phyloP scores from a whole-genome alignment of 2,888 invertebrate species.

The Zootermopsis nevadensis region DNA sequence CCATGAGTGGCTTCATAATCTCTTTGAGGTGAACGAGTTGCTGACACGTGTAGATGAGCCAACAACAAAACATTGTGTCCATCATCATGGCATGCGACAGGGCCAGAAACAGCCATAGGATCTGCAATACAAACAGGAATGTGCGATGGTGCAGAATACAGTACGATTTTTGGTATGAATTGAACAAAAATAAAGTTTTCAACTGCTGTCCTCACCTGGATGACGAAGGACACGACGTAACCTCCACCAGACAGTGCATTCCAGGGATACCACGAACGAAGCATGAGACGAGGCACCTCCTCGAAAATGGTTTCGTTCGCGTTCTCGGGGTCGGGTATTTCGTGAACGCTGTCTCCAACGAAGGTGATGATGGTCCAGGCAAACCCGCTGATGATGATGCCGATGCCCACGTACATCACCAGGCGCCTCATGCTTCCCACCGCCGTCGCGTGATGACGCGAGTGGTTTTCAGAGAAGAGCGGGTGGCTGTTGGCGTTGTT shows the following conservation, averaged over 20 bases:
- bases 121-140: slow-evolving; percentile 59
- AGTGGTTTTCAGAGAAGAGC: slow-evolving; percentile 84
- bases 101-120: slow-evolving; percentile 76
- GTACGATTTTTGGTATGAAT: too few species aligned
- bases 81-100: slow-evolving; percentile 71
- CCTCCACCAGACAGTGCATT: slow-evolving; percentile 76
- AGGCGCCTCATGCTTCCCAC: slow-evolving; percentile 78
- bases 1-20: slow-evolving; percentile 89
- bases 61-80: slow-evolving; percentile 86
- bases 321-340: slow-evolving; percentile 75
- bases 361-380: slow-evolving; percentile 86
- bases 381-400: slow-evolving; percentile 56
- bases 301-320: slow-evolving; percentile 75
- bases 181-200: not conserved
- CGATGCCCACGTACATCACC: slow-evolving; percentile 73
- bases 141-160: too few species aligned
- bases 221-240: slow-evolving; percentile 74
- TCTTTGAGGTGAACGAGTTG: slow-evolving; percentile 87
- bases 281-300: slow-evolving; percentile 75
- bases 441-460: slow-evolving; percentile 79
- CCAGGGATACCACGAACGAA: slow-evolving; percentile 85
- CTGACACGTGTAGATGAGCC: slow-evolving; percentile 87
- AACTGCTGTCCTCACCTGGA: slow-evolving; percentile 66
- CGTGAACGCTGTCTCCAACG: slow-evolving; percentile 78
- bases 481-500: slow-evolving; percentile 79